A percentile compares a stretch with the other conserved stretches of the same genome.
These are phyloP conservation scores for Hippocampus kuda DNA, from an alignment of 2,797 vertebrate genomes.

Conservation along the genomic window DNA sequence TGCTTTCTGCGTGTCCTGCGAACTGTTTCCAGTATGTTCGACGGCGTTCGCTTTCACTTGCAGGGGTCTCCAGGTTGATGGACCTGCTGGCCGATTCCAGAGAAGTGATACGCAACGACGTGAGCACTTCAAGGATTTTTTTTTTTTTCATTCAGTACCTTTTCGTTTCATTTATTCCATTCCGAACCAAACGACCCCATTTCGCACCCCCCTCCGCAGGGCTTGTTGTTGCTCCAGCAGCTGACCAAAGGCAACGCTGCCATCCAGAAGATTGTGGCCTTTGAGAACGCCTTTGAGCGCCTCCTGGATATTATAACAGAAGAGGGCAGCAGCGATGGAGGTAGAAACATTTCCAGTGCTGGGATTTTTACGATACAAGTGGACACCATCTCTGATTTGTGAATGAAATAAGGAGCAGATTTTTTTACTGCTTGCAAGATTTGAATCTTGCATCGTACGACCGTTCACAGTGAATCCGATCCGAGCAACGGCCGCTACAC, in stretches of 20 bases:
- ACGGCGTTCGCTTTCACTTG: constrained; percentile 12
- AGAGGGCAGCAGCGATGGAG: constrained; percentile 95
- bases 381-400: not conserved
- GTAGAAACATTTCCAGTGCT: constrained; percentile 49
- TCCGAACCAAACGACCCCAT: not conserved
- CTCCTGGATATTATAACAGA: constrained; percentile 94
- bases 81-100: constrained; percentile 91
- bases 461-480: not conserved
- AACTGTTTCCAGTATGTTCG: not conserved
- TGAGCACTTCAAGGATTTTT: constrained; percentile 56
- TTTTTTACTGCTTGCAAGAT: too few relatives aligned
- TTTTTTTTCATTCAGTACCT: not conserved
- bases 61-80: constrained; percentile 96
- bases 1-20: not conserved
- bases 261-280: constrained; percentile 99
- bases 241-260: constrained; percentile 93
- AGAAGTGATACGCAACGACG: constrained; percentile 97
- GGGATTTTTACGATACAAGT: not conserved
- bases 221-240: constrained; percentile 88
- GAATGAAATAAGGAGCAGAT: too few relatives aligned
- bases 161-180: not conserved
- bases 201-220: constrained; percentile 57
- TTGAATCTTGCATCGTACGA: too few relatives aligned
- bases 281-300: constrained; percentile 96
- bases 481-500: not conserved